Evolutionary conservation across 2,797 vertebrate species (phyloP), one percentile per base, ranked within the genome.

Genomic region (Peromyscus attwateri): DNA sequence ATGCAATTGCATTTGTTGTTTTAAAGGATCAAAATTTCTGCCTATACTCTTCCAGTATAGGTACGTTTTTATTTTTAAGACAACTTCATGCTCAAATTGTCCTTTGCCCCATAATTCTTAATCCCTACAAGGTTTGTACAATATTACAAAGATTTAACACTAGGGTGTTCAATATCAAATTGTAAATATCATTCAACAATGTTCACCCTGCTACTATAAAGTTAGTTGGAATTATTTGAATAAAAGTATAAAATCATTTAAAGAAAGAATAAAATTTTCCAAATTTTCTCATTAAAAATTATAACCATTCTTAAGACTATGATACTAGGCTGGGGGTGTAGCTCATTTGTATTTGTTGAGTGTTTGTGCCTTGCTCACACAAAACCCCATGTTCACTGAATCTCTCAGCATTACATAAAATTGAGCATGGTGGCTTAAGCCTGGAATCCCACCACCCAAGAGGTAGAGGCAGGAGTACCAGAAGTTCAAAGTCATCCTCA

Each of bases 31-130:
- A 92, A 95, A 83, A 46, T 94, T 80, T 87, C 82, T 94, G 77
- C 64, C 40, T 83, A 37, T 23, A 96, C 31, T 71, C 57, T 89
- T 89, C 64, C 19, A 70, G 0, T 23, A 62, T 29, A 76, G 34
- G 81, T 70, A 23, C 10, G 46, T 68, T 46, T 88, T 82, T 91
- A 82, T 34, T 95, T 93, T 83, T 81, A 96, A 96, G 37, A 52
- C 7, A 94, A 25, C 62, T 16, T 94, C 43, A 68, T 27, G 60
- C 12, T 88, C 64, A 73, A 82, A 62, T 23, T 88, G 29, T 60
- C 43, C 4, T 60, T 96, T 94, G 8, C n/a, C 37, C 43, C 21
- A 23, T 6, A 84, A 85, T 60, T 60, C 37, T 12, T 73, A 92
- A 84, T 55, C 37, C 23, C 40, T 31, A 49, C 4, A 89, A 90